Evolutionary conservation across 2,888 invertebrate genomes (phyloP).

Genomic region (Acanthosepion pharaonis): DNA sequence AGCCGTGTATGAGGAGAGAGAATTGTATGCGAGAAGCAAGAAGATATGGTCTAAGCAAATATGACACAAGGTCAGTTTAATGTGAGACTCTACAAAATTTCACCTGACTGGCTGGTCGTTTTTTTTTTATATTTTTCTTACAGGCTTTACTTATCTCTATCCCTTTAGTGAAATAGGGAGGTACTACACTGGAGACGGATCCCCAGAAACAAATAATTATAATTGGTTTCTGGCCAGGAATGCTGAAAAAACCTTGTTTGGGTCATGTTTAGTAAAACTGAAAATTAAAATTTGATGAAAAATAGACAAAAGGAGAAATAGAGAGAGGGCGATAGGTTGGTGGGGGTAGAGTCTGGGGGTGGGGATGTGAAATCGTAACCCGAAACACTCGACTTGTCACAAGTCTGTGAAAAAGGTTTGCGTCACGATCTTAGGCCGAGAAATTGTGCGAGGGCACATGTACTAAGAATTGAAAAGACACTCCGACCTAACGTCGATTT

Average conservation of each 20-base stretch:
- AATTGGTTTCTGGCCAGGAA: too few species aligned
- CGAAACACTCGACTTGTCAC: slow-evolving; percentile 4
- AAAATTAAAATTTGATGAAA: not conserved
- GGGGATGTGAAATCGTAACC: not conserved
- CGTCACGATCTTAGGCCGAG: not conserved
- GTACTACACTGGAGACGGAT: too few species aligned
- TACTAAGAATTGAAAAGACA: slow-evolving; percentile 4
- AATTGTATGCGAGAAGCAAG: too few species aligned
- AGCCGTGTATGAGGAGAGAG: too few species aligned
- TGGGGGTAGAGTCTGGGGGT: not conserved
- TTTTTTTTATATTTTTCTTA: too few species aligned
- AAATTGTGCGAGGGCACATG: not conserved
- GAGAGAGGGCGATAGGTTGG: not conserved
- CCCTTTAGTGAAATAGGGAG: too few species aligned
- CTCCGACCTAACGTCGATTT: not conserved
- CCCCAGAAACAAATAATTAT: too few species aligned
- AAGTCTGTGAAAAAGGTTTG: not conserved
- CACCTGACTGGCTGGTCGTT: rapidly evolving
- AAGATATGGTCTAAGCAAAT: too few species aligned
- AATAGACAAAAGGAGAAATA: not conserved
- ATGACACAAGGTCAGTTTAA: too few species aligned
- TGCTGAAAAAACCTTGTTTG: not conserved
- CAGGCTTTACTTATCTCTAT: too few species aligned
- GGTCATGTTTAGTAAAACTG: not conserved
- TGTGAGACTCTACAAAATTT: too few species aligned